A percentile compares a stretch with the other conserved stretches of the same genome.
Evolutionary conservation across 1,140 invertebrate species (phyloP).

Genomic region (Drosophila prosaltans): DNA sequence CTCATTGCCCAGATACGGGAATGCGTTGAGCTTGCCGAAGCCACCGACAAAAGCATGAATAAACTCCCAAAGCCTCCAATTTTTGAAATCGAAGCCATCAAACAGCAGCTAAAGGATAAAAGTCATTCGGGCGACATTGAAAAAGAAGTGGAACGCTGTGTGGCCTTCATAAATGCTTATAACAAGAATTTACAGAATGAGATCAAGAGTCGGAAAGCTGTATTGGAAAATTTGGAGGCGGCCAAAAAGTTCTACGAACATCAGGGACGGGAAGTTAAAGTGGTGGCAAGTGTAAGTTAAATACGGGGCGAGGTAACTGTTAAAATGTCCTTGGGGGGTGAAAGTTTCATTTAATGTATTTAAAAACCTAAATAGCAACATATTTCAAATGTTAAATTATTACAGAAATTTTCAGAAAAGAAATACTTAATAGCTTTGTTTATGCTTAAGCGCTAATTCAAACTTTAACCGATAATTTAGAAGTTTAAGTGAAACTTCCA

Average conservation of each 20-base stretch:
- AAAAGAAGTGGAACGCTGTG: constrained; percentile 92
- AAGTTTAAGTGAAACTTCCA: no score
- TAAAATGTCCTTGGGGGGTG: no score
- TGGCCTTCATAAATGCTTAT: constrained; percentile 90
- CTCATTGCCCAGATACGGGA: constrained; percentile 85
- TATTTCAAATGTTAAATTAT: no score
- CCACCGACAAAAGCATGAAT: constrained; percentile 81
- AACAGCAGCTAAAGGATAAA: constrained; percentile 86
- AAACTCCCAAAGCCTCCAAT: constrained; percentile 75
- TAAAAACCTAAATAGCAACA: no score
- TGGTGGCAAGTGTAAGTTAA: constrained; percentile 94
- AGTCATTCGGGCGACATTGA: constrained; percentile 93
- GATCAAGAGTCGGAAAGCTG: constrained; percentile 90
- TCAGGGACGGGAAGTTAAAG: constrained; percentile 95
- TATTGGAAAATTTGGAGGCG: constrained; percentile 90
- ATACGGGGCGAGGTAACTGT: no score
- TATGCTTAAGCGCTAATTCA: no score
- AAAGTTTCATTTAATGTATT: background rate
- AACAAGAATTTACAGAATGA: constrained; percentile 91
- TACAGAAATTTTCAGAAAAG: no score
- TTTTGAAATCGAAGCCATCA: constrained; percentile 75
- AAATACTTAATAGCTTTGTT: no score
- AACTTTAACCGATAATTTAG: no score
- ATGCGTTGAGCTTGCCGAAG: constrained; percentile 83
- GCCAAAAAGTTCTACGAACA: constrained; percentile 94